These are phyloP conservation scores for Myrmecophaga tridactyla DNA, from an alignment of 2,113 vertebrate species.

Conservation along the genomic window DNA sequence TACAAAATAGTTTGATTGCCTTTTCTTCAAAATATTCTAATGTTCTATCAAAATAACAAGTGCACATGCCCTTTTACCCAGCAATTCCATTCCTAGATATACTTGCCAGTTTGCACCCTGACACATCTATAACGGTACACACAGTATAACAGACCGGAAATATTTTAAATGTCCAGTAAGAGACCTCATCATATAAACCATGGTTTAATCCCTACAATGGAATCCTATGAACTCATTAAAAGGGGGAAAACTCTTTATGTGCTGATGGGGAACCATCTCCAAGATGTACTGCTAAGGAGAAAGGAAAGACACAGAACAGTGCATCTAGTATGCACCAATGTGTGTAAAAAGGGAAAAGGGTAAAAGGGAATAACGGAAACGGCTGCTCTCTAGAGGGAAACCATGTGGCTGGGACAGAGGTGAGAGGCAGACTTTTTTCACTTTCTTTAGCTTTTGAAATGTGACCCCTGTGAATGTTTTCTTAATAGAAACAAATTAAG, in stretches of 20 bases:
- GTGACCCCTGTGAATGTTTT: neutral
- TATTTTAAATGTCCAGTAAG: neutral
- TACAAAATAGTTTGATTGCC: neutral
- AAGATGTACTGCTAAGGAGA: neutral
- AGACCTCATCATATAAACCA: neutral
- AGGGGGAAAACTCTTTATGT: neutral
- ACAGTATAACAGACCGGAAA: neutral
- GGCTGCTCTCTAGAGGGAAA: neutral
- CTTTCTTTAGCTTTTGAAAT: neutral
- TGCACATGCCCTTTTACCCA: neutral
- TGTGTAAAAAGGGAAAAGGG: neutral
- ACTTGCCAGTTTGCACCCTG: neutral
- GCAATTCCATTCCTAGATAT: neutral
- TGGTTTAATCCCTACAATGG: rapidly evolving
- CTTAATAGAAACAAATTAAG: neutral
- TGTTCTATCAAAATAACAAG: neutral
- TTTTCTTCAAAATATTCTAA: neutral
- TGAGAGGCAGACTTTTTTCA: neutral
- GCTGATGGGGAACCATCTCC: neutral
- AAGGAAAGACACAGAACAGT: neutral
- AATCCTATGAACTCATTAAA: neutral
- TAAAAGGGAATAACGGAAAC: rapidly evolving
- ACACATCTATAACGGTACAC: neutral
- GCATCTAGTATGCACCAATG: rapidly evolving
- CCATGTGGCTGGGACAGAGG: neutral